A percentile compares a stretch with the other conserved stretches of the same genome.
phyloP scores from a whole-genome alignment of 2,888 invertebrate species.

The Ferdinandea cuprea region DNA sequence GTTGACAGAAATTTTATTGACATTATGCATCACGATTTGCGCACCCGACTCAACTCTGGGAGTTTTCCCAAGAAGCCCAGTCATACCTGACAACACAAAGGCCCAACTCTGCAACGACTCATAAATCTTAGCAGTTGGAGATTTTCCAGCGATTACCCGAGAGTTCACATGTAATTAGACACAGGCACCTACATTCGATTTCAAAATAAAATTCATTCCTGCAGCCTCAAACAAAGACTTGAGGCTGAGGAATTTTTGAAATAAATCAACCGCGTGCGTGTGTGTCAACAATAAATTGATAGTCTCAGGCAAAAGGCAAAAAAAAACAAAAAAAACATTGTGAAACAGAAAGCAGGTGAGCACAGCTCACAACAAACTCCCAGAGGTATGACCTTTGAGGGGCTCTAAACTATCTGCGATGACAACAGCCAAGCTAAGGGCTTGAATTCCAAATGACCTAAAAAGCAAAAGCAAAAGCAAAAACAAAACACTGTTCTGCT shows the following conservation, averaged over 20 bases:
- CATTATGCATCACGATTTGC: slow-evolving; percentile 57
- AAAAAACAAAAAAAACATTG: slow-evolving; percentile 34
- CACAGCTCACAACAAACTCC: not conserved
- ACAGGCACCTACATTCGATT: slow-evolving; percentile 53
- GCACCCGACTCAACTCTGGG: slow-evolving; percentile 18
- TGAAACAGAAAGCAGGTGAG: slow-evolving; percentile 47
- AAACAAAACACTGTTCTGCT: slow-evolving; percentile 21
- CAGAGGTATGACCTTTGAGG: slow-evolving; percentile 18
- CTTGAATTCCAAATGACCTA: slow-evolving; percentile 59
- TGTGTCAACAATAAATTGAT: slow-evolving; percentile 55
- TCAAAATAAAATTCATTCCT: slow-evolving; percentile 55
- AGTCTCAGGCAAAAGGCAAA: not conserved
- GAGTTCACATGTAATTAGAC: slow-evolving; percentile 68
- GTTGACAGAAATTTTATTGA: slow-evolving; percentile 28
- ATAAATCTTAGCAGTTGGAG: slow-evolving; percentile 56
- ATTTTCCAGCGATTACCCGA: slow-evolving; percentile 62
- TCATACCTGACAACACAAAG: slow-evolving; percentile 16
- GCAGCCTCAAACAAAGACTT: slow-evolving; percentile 46
- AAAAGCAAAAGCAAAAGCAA: slow-evolving; percentile 40
- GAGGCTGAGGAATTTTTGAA: slow-evolving; percentile 31
- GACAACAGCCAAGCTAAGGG: slow-evolving; percentile 10
- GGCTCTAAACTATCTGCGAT: slow-evolving; percentile 10
- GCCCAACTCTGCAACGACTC: slow-evolving; percentile 30
- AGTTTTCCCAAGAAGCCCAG: slow-evolving; percentile 49
- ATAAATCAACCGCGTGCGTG: slow-evolving; percentile 52